Conservation (phyloP, 2,888 invertebrate species). For the Corythucha ciliata region DNA sequence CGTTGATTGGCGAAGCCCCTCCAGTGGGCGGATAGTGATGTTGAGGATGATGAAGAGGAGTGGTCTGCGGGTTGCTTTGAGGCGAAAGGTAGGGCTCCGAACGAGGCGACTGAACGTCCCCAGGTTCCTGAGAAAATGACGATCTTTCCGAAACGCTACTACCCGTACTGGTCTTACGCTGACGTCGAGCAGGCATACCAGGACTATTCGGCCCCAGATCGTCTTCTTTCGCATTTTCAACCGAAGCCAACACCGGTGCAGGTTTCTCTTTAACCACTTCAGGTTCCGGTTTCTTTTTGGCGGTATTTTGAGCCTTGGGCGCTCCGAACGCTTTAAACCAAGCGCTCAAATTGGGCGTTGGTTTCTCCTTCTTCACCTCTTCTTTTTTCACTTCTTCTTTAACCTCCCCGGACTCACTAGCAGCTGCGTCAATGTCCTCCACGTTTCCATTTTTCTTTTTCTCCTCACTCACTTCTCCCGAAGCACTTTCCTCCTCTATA, state of each 20-base stretch:
- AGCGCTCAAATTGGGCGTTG: conserved; percentile 77
- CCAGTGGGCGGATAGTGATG: conserved; percentile 28
- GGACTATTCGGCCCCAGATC: too few species aligned
- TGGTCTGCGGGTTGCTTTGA: conserved; percentile 41
- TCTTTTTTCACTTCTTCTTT: conserved; percentile 30
- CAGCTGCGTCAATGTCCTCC: conserved; percentile 31
- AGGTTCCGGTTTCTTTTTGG: conserved; percentile 46
- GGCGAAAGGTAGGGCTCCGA: conserved; percentile 59
- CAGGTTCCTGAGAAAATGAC: conserved; percentile 56
- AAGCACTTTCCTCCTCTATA: conserved; percentile 30
- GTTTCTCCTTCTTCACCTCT: conserved; percentile 46
- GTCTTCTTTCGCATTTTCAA: conserved; percentile 30
- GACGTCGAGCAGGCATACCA: conserved; percentile 47
- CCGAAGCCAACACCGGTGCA: conserved; percentile 25
- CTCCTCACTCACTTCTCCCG: conserved; percentile 37
- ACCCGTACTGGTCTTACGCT: conserved; percentile 65
- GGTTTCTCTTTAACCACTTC: conserved; percentile 33
- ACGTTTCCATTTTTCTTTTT: conserved; percentile 29
- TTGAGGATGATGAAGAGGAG: conserved; percentile 44
- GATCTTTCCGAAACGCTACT: conserved; percentile 70
- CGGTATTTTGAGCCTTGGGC: conserved; percentile 55
- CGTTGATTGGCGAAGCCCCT: conserved; percentile 69
- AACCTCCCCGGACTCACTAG: conserved; percentile 35
- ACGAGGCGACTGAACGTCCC: conserved; percentile 38
- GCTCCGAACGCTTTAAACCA: conserved; percentile 90